A percentile compares a stretch with the other conserved stretches of the same genome.
Evolutionary conservation across 2,888 invertebrate genomes (phyloP).

Genomic region (Tetragnatha montana): DNA sequence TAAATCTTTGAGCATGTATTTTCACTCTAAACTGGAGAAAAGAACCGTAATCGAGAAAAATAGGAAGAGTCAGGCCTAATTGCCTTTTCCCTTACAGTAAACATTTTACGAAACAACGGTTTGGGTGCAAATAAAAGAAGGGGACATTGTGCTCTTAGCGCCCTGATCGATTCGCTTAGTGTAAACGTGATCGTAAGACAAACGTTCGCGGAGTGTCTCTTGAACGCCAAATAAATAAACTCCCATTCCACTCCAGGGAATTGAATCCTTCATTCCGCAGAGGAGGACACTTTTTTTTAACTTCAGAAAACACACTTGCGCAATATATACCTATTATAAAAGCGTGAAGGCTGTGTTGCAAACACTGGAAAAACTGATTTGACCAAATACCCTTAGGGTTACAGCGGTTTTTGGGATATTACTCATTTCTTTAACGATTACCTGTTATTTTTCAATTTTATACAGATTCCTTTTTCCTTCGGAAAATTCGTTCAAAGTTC

Average conservation of each 20-base stretch:
- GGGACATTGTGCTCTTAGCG: background rate
- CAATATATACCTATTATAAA: no score
- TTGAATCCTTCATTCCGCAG: background rate
- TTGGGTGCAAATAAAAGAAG: background rate
- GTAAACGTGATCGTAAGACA: conserved; percentile 1
- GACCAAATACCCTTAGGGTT: no score
- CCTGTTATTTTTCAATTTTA: no score
- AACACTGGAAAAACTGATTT: no score
- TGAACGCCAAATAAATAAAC: conserved; percentile 2
- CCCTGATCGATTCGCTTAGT: background rate
- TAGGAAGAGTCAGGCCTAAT: background rate
- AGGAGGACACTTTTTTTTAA: no score
- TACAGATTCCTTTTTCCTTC: no score
- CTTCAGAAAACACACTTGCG: no score
- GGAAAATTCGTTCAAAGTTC: no score
- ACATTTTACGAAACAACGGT: background rate
- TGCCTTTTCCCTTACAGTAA: background rate
- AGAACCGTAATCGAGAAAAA: background rate
- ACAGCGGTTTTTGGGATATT: no score
- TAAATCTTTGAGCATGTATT: no score
- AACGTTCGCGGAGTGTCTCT: background rate
- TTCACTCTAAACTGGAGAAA: background rate
- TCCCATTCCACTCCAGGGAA: background rate
- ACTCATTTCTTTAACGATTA: no score
- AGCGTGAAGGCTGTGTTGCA: no score